Evolutionary conservation across 2,888 invertebrate species (phyloP), one percentile per base, ranked within the genome.

Genomic region (Drosophila neotestacea): DNA sequence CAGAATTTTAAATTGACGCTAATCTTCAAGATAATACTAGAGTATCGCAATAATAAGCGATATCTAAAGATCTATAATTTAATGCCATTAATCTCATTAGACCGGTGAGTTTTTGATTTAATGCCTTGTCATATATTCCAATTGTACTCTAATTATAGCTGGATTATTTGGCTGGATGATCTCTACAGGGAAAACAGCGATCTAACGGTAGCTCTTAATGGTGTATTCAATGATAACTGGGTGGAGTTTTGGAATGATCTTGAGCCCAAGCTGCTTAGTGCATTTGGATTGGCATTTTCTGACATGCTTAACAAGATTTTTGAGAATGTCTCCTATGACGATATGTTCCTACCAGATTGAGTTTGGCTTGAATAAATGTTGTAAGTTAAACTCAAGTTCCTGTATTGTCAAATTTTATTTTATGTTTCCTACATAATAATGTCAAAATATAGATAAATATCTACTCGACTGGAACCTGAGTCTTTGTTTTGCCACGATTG

Each of bases 401-500:
- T 4, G 10, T 42, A 10, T 22, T 5, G n/a, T 1, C 28, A n/a
- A 4, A 6, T 7, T 28, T n/a, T n/a, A n/a, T n/a, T 28, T 28
- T 1, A 11, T 46, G 46, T 9, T 32, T 32, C 1, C 9, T 27
- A 7, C 7, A 30, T 6, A 7, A 13, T 47, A 13, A 39, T 4
- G 10, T 9, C 5, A 52, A 39, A 11, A 16, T 34, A 22, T 22
- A 22, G 22, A 11, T 11, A 7, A n/a, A 32, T 36, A 11, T 11
- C 9, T 41, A 32, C 30, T 28, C 9, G 10, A 4, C 11, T 50
- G 44, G 42, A 16, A 27, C 10, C 6, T n/a, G 10, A 36, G 11
- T 42, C 11, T 50, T 44, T 27, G 58, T 4, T 44, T 80, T 69
- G 0, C 96, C 96, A 85, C 95, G 95, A 85, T 96, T 96, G 89